Evolutionary conservation across 2,797 vertebrate species (phyloP), one percentile per base, ranked within the genome.

Genomic region (Clamator glandarius): DNA sequence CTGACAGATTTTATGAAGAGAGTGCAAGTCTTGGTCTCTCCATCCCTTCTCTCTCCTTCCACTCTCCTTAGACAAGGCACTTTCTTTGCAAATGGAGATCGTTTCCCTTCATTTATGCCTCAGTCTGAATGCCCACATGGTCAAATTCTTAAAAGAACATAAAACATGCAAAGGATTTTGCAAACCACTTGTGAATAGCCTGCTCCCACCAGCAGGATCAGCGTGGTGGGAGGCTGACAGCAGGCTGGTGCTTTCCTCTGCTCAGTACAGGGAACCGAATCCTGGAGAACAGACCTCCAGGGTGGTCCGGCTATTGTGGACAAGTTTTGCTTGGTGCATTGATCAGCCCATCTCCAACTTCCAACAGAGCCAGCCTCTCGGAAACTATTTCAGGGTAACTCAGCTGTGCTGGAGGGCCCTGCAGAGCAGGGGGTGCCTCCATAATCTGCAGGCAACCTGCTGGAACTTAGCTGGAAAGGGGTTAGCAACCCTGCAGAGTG

Each of bases 241-340:
- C 2, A 1, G 25, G 14, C 20, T 63, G 66, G 24, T 24, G n/a
- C 54, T 42, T 46, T 55, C 1, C 44, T 58, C 26, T 4, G 58
- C 16, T 51, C 46, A 15, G 12, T 8, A 5, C 74, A 17, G n/a
- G 42, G 48, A 76, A 16, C 36, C 17, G 50, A 19, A 31, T 9
- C 51, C 54, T 8, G 18, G 26, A 3, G n/a, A 21, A 42, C 52
- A 44, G 13, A 28, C 39, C 46, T 48, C 46, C 46, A 24, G 46
- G 46, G 39, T 29, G 26, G 6, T 31, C 31, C 54, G 21, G 25
- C 11, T 25, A 1, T 36, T 20, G 8, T 0, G 0, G 19, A 36
- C 26, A 25, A 8, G 20, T 25, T 50, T n/a, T 5, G 1, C 46
- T 69, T 68, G 41, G 66, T 15, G 59, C 59, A 15, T 5, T 4